Evolutionary conservation across 2,797 vertebrate species (phyloP).

Genomic region (Zenarchopterus dispar): DNA sequence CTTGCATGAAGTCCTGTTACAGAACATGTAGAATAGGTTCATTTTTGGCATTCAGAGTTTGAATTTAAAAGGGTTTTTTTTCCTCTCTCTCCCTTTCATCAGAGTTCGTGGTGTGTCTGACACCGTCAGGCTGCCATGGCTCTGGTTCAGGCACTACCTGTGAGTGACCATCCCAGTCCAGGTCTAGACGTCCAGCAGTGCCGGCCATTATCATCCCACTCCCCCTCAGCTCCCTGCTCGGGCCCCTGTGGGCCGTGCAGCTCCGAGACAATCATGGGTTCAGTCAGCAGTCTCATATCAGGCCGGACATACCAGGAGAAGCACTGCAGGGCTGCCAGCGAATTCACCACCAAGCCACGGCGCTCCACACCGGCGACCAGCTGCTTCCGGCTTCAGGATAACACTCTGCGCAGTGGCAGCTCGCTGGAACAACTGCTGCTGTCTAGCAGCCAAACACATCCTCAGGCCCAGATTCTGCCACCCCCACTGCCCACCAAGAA

Average conservation of each 20-base stretch:
- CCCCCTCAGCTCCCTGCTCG: constrained; percentile 65
- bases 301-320: constrained; percentile 89
- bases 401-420: constrained; percentile 80
- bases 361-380: constrained; percentile 82
- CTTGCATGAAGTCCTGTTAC: too few species aligned
- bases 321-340: constrained; percentile 81
- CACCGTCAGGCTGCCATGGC: constrained; percentile 86
- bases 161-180: constrained; percentile 85
- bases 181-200: constrained; percentile 80
- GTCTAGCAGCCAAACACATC: constrained; percentile 72
- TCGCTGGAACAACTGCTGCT: constrained; percentile 88
- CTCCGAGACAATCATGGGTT: constrained; percentile 88
- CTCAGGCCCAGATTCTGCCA: constrained; percentile 62
- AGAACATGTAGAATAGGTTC: too few species aligned
- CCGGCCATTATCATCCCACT: constrained; percentile 58
- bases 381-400: constrained; percentile 86
- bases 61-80: background rate
- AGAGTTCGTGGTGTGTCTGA: constrained; percentile 79
- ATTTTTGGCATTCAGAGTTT: too few species aligned
- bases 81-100: constrained; percentile 13
- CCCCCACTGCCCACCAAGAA: constrained; percentile 86
- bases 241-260: constrained; percentile 54
- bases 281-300: constrained; percentile 95
- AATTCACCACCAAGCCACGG: constrained; percentile 79
- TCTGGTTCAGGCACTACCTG: constrained; percentile 91